Evolutionary conservation across 2,797 vertebrate genomes (phyloP).

Genomic region (Platyrinchus mystaceus): DNA sequence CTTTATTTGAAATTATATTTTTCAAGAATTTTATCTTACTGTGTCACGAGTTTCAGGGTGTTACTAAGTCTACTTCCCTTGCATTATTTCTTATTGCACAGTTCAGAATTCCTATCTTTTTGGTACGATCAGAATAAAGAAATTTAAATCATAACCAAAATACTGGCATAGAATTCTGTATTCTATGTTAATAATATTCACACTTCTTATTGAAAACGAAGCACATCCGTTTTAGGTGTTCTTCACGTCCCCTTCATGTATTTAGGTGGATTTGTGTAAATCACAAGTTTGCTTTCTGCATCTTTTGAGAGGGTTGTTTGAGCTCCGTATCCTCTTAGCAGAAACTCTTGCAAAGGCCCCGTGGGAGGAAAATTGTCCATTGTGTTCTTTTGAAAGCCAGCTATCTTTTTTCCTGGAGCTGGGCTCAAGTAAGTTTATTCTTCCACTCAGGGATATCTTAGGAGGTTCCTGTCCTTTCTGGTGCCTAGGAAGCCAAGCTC

Average conservation of each 20-base stretch:
- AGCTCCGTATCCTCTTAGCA: slow-evolving; percentile 11
- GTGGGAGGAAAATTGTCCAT: slow-evolving; percentile 42
- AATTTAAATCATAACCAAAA: neutral
- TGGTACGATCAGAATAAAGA: neutral
- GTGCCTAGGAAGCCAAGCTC: slow-evolving; percentile 34
- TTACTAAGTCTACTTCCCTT: neutral
- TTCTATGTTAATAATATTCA: neutral
- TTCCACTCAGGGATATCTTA: slow-evolving; percentile 50
- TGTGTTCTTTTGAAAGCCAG: slow-evolving; percentile 40
- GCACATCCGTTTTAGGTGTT: neutral
- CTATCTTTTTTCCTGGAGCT: slow-evolving; percentile 49
- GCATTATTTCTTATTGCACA: neutral
- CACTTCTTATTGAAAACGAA: neutral
- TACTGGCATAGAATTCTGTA: neutral
- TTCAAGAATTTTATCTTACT: neutral
- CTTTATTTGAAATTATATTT: neutral
- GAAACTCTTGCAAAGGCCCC: slow-evolving; percentile 6
- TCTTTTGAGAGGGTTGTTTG: slow-evolving; percentile 16
- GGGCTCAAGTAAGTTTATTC: slow-evolving; percentile 43
- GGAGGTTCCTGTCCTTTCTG: slow-evolving; percentile 50
- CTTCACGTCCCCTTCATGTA: neutral
- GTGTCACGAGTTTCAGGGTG: neutral
- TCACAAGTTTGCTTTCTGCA: neutral
- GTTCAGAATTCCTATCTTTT: neutral
- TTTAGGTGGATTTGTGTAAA: neutral